Evolutionary conservation across 1,140 invertebrate species (phyloP), one percentile per base, ranked within the genome.

Genomic region (Yoshiicerus persimilis): DNA sequence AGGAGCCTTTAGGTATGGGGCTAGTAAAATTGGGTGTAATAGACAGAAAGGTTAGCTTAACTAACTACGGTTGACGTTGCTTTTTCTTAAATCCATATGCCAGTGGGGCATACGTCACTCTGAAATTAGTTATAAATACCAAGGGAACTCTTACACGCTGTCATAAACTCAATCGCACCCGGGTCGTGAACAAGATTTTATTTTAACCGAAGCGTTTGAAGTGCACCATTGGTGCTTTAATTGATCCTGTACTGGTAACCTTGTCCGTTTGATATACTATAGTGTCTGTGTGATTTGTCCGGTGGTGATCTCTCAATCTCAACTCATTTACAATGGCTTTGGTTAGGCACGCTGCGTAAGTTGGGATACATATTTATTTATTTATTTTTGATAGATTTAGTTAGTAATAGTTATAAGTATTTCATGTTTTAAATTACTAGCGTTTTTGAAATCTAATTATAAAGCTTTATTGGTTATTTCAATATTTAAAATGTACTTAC

Each of bases 261-360:
- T 80, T 80, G 75, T 80, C 75, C 75, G 75, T 80, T 80, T 80
- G 75, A 80, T 80, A 80, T 70, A 70, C 66, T 70, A 30, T 80
- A 80, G 75, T 80, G 75, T 34, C 32, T 80, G 75, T 80, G 75
- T 80, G 75, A 80, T 80, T 56, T 84, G 25, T 32, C 83, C 25
- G 83, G 38, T 41, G 83, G 38, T 84, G 38, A 84, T 56, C 83
- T 84, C 38, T 86, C 84, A 86, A 62, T 38, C 41, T 38, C 39
- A 86, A 36, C 47, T 64, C 47, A 64, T 62, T 66, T 64, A 86
- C 47, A 47, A 86, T 86, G 84, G 41, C 84, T 86, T 86, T 86
- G 47, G 84, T 64, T 64, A 86, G 84, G 84, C 84, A 86, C 47
- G 84, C 84, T 86, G 84, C 56, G 84, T 86, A 86, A 86, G 84